phyloP scores from a whole-genome alignment of 2,888 invertebrate genomes.

The Leptothorax acervorum region DNA sequence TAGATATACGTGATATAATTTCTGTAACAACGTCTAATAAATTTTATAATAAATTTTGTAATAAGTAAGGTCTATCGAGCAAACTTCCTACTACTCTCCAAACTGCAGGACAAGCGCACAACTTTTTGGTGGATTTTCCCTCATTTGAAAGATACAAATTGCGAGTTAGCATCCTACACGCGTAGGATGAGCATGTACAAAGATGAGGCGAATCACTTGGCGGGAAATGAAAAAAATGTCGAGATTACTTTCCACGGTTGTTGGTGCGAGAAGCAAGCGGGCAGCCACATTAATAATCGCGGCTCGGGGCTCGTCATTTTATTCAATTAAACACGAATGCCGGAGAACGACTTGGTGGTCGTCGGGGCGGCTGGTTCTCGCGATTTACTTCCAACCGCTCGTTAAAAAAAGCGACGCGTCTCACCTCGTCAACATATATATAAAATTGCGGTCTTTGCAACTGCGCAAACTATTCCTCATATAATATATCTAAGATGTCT shows the following conservation, averaged over 20 bases:
- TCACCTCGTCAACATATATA: not conserved
- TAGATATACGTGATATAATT: not conserved
- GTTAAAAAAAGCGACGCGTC: slow-evolving; percentile 66
- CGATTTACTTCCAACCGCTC: slow-evolving; percentile 65
- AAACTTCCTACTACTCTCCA: not conserved
- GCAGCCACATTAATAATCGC: slow-evolving; percentile 76
- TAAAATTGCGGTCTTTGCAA: not conserved
- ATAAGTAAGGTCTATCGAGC: not conserved
- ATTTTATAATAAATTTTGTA: not conserved
- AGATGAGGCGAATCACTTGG: slow-evolving; percentile 8
- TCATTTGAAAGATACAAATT: slow-evolving; percentile 14
- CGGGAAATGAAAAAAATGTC: slow-evolving; percentile 27
- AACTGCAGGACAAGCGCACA: not conserved
- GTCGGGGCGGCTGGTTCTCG: slow-evolving; percentile 14
- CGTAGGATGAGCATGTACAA: not conserved
- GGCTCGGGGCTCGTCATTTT: slow-evolving; percentile 72
- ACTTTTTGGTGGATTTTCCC: not conserved
- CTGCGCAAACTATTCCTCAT: not conserved
- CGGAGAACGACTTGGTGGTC: slow-evolving; percentile 57
- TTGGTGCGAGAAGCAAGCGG: slow-evolving; percentile 42
- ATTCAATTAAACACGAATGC: slow-evolving; percentile 79
- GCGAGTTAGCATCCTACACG: slow-evolving; percentile 7
- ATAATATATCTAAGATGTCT: not conserved
- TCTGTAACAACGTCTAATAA: not conserved
- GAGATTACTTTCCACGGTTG: slow-evolving; percentile 33